phyloP scores from a whole-genome alignment of 2,113 vertebrate species.

The Collichthys lucidus region DNA sequence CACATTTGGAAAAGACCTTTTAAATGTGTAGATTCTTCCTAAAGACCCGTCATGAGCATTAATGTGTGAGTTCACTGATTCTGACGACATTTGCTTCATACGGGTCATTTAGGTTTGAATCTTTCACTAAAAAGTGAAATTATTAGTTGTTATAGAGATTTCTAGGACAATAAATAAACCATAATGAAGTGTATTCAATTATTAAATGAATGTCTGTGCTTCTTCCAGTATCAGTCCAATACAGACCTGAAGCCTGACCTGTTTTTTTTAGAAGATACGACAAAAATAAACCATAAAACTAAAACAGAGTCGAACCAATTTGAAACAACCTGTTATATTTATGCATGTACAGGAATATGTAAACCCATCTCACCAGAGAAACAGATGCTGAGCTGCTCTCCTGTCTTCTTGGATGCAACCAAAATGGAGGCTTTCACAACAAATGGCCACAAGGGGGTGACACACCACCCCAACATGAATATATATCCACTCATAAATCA shows the following conservation, averaged over 20 bases:
- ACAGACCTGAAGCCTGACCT: not conserved
- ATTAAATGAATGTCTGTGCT: too few species aligned
- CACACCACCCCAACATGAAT: not conserved
- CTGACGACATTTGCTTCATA: not conserved
- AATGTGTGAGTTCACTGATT: not conserved
- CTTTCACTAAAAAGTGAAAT: not conserved
- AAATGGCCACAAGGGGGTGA: constrained; percentile 2
- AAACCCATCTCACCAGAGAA: not conserved
- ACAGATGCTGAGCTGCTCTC: not conserved
- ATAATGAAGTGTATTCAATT: not conserved
- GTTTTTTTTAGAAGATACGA: not conserved
- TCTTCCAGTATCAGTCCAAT: not conserved
- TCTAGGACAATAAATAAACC: not conserved
- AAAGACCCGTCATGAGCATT: not conserved
- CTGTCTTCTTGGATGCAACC: not conserved
- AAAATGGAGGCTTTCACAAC: not conserved
- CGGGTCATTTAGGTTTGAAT: not conserved
- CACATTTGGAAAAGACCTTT: not conserved
- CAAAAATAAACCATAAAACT: not conserved
- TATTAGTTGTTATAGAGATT: too few species aligned
- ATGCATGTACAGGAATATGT: not conserved
- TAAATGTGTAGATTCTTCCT: not conserved
- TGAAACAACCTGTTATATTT: too few species aligned
- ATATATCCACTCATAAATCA: not conserved
- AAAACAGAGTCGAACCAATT: too few species aligned